These are phyloP conservation scores for Thyatira batis DNA, from an alignment of 2,888 invertebrate genomes.

Conservation along the genomic window DNA sequence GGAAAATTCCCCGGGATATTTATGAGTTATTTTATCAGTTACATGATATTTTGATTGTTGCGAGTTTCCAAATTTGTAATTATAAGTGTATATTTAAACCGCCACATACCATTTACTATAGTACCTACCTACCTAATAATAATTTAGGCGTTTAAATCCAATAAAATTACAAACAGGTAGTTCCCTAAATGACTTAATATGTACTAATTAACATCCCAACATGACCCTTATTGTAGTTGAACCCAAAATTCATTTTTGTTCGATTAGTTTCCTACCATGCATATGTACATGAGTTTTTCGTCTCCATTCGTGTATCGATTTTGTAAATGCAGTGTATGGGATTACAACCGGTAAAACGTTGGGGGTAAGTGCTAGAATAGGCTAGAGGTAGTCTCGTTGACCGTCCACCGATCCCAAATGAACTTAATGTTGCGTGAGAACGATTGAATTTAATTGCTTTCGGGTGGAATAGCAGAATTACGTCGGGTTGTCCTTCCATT, in stretches of 20 bases:
- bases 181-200: background rate
- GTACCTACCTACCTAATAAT: no score
- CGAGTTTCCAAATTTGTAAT: no score
- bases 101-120: no score
- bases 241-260: background rate
- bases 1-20: no score
- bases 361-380: constrained; percentile 25
- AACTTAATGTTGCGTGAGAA: constrained; percentile 50
- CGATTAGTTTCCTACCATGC: background rate
- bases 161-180: background rate
- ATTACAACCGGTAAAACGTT: constrained; percentile 18
- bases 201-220: background rate
- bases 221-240: background rate
- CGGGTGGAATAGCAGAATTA: constrained; percentile 32
- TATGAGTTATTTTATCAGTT: no score
- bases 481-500: constrained; percentile 29
- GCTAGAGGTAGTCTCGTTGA: constrained; percentile 13
- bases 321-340: constrained; percentile 2
- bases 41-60: no score
- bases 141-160: background rate
- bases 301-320: background rate
- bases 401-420: constrained; percentile 30
- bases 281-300: background rate
- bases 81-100: no score
- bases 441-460: constrained; percentile 57